Percentiles rank a stretch among this genome's conserved stretches.
These are phyloP conservation scores for Ostrea edulis DNA, from an alignment of 1,140 invertebrate species.

Conservation along the genomic window DNA sequence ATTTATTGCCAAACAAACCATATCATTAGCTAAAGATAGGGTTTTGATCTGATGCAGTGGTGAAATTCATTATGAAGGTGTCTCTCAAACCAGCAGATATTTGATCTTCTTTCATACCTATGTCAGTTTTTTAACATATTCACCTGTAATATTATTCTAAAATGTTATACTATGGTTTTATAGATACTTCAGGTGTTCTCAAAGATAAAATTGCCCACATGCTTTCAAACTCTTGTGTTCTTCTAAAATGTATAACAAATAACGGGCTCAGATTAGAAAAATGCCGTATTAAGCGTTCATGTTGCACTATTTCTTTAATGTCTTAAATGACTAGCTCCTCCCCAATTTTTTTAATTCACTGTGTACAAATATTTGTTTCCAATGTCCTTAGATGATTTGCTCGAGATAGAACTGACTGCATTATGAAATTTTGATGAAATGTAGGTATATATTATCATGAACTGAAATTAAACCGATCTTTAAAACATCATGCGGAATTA, in stretches of 20 bases:
- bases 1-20: constrained; percentile 33
- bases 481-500: too few relatives aligned
- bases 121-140: neutral
- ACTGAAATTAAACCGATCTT: too few relatives aligned
- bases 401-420: too few relatives aligned
- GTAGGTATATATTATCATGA: too few relatives aligned
- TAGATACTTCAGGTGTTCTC: neutral
- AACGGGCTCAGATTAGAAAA: too few relatives aligned
- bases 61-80: neutral
- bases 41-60: constrained; percentile 24
- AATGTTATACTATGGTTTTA: neutral
- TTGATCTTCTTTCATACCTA: neutral
- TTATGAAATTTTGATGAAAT: too few relatives aligned
- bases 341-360: too few relatives aligned
- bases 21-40: constrained; percentile 17
- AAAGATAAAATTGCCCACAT: neutral
- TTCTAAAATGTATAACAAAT: neutral
- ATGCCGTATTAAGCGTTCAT: too few relatives aligned
- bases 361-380: too few relatives aligned
- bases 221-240: neutral
- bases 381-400: too few relatives aligned
- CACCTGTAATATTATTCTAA: neutral
- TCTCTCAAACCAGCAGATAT: neutral
- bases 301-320: too few relatives aligned
- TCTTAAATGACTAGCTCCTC: too few relatives aligned